These are phyloP conservation scores for Philypnodon macrostomus DNA, from an alignment of 2,797 vertebrate genomes.

Conservation along the genomic window DNA sequence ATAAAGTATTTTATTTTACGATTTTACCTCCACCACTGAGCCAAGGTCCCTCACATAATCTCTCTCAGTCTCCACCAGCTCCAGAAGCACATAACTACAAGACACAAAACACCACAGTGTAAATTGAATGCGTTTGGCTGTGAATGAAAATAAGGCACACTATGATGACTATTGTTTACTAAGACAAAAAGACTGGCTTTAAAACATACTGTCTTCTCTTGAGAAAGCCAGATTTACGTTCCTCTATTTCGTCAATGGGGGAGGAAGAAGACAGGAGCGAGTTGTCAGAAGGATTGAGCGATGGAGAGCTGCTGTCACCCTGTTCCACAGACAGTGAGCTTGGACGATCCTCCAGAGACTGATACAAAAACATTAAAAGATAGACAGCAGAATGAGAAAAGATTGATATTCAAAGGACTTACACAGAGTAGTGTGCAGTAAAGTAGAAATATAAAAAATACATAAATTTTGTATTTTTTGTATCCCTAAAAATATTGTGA, in stretches of 20 bases:
- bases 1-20: neutral
- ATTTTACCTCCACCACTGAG: slow-evolving; percentile 90
- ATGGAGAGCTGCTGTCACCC: slow-evolving; percentile 92
- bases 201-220: slow-evolving; percentile 92
- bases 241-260: slow-evolving; percentile 93
- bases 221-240: slow-evolving; percentile 91
- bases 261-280: slow-evolving; percentile 95
- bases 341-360: slow-evolving; percentile 95
- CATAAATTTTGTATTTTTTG: too few species aligned
- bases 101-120: slow-evolving; percentile 35
- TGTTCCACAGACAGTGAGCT: slow-evolving; percentile 92
- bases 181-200: neutral
- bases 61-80: slow-evolving; percentile 94
- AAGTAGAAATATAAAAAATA: too few species aligned
- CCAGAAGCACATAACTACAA: slow-evolving; percentile 90
- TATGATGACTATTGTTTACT: neutral
- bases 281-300: slow-evolving; percentile 94
- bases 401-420: neutral
- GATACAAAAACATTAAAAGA: too few species aligned
- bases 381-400: neutral
- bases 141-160: slow-evolving; percentile 26
- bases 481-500: too few species aligned
- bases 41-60: slow-evolving; percentile 96
- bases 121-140: slow-evolving; percentile 22
- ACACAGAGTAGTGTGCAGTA: too few species aligned